These are phyloP conservation scores for Micrasema minimum DNA, from an alignment of 1,140 invertebrate species.

Conservation along the genomic window DNA sequence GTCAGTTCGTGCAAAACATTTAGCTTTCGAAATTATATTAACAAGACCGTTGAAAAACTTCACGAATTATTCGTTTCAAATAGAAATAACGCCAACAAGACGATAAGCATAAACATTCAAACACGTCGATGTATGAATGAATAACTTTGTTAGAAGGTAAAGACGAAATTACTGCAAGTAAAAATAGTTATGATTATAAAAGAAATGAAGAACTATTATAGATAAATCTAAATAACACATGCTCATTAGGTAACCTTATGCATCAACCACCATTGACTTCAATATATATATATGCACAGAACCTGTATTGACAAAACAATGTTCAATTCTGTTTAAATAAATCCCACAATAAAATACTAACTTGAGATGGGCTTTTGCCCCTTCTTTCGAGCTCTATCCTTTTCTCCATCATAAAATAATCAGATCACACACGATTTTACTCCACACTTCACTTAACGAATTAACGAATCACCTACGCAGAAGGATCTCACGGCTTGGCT, in stretches of 20 bases:
- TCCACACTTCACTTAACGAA: constrained; percentile 38
- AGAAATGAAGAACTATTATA: constrained; percentile 8
- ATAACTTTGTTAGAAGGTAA: constrained; percentile 14
- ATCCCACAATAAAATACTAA: constrained; percentile 67
- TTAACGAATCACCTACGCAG: constrained; percentile 47
- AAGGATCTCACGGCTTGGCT: constrained; percentile 44
- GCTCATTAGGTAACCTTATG: constrained; percentile 48
- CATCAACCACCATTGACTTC: constrained; percentile 47
- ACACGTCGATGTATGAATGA: constrained; percentile 32
- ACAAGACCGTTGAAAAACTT: constrained; percentile 13
- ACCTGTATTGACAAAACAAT: constrained; percentile 69
- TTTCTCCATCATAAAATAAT: constrained; percentile 80
- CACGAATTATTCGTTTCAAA: constrained; percentile 16
- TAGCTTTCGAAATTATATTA: constrained; percentile 16
- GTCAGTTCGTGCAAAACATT: too few relatives aligned
- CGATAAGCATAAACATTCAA: constrained; percentile 27
- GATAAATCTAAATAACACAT: constrained; percentile 41
- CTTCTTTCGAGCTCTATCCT: constrained; percentile 90
- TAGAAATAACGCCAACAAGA: constrained; percentile 34
- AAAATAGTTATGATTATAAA: constrained; percentile 5
- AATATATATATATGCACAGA: constrained; percentile 45
- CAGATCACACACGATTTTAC: constrained; percentile 34
- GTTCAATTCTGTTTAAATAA: constrained; percentile 55
- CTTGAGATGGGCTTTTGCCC: constrained; percentile 83
- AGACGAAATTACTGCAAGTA: not conserved